Base-by-base conservation (phyloP, 2,797 vertebrate species). In the Mionectes olivaceus region DNA sequence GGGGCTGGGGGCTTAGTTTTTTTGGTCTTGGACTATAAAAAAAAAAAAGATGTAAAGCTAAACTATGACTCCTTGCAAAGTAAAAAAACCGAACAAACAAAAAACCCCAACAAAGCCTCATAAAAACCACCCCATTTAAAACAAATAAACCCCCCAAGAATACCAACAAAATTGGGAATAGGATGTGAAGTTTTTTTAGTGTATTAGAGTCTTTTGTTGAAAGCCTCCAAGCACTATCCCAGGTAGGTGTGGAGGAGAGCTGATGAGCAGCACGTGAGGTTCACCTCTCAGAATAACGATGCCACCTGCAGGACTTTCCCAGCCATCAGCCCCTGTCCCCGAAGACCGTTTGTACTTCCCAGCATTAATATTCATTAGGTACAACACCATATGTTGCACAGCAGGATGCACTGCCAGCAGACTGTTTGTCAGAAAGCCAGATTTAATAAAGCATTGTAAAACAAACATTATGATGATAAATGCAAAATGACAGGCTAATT, bases 401-500 rank as follows among this genome's bases (percentile, higher is more conserved):
- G 98, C 97, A 97, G 98, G 98, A 97, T 94, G 93, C 77, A 87
- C 35, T 97, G 97, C 98, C 97, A 98, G 97, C 98, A 98, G 98
- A 98, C 98, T 98, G 97, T 97, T 98, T 98, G 98, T 98, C 98
- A 97, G 97, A 98, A 98, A 98, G 98, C 97, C 97, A 98, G 98
- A 98, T 98, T 98, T 98, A 98, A 98, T 99, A 98, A 99, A 98
- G 98, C 98, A 98, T 98, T 99, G 98, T 99, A 98, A 98, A 98
- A 98, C 99, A 99, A 99, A 99, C 98, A 98, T 98, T 97, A 98
- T 98, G 98, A 98, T 99, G 99, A 99, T 98, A 98, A 98, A 98
- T 98, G 98, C 96, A 98, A 98, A 98, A 98, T 98, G 98, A 98
- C 97, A 97, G 97, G 94, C 97, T 98, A 98, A 98, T 98, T 98